These are phyloP conservation scores for Exephanes ischioxanthus DNA, from an alignment of 2,888 invertebrate species.

Conservation along the genomic window DNA sequence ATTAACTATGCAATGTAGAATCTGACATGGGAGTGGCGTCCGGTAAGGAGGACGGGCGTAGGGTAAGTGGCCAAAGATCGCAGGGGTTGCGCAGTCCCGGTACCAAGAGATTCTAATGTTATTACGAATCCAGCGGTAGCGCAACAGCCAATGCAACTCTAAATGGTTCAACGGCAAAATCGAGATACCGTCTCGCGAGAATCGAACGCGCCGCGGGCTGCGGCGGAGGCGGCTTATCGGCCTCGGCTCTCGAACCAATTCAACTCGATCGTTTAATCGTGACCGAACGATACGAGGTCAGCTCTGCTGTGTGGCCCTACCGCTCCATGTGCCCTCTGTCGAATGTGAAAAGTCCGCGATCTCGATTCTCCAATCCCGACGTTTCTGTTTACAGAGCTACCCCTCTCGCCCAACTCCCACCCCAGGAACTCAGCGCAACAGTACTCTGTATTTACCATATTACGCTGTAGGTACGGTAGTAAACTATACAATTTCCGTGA, in stretches of 20 bases:
- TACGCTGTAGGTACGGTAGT: neutral
- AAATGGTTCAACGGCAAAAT: conserved; percentile 13
- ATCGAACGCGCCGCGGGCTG: conserved; percentile 23
- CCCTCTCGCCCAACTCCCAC: neutral
- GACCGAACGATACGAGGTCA: conserved; percentile 67
- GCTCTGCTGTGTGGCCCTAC: conserved; percentile 42
- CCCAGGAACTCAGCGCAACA: neutral
- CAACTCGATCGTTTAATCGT: conserved; percentile 66
- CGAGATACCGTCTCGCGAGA: conserved; percentile 60
- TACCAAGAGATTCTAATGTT: conserved; percentile 41
- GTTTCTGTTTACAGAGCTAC: conserved; percentile 20
- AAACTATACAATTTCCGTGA: neutral
- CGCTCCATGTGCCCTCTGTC: conserved; percentile 41
- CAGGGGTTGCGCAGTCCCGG: neutral
- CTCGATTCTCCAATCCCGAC: conserved; percentile 36
- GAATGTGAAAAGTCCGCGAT: conserved; percentile 43
- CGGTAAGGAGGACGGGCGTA: conserved; percentile 11
- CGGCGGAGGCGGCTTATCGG: conserved; percentile 49
- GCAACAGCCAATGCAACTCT: neutral
- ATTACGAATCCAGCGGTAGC: conserved; percentile 39
- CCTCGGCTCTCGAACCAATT: conserved; percentile 53
- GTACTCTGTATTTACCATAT: neutral
- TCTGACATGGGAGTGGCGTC: conserved; percentile 8
- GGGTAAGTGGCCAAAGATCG: neutral
- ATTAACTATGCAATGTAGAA: conserved; percentile 46